Percentiles rank a stretch among this genome's conserved stretches.
phyloP scores from a whole-genome alignment of 2,113 vertebrate species.

The Desmodus rotundus region DNA sequence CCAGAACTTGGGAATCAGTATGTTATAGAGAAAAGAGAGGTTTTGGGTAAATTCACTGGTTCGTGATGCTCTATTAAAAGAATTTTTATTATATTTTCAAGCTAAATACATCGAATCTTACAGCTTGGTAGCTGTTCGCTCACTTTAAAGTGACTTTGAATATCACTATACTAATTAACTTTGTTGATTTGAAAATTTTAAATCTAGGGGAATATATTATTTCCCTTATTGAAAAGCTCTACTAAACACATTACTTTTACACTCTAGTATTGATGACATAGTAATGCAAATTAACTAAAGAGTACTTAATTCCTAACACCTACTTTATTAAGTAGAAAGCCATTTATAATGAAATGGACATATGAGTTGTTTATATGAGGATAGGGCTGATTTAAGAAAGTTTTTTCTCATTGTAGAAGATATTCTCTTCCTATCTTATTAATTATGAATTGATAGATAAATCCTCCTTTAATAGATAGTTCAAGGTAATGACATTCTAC shows the following conservation, averaged over 20 bases:
- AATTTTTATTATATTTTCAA: not conserved
- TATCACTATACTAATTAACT: not conserved
- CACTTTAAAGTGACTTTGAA: not conserved
- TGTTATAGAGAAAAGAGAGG: not conserved
- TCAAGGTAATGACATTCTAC: not conserved
- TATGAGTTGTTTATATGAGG: not conserved
- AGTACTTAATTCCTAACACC: not conserved
- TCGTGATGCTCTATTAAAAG: not conserved
- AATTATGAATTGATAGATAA: constrained; percentile 26
- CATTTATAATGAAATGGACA: not conserved
- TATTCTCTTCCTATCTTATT: not conserved
- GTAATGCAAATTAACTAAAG: not conserved
- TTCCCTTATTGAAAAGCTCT: not conserved
- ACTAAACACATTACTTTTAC: not conserved
- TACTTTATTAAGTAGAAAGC: not conserved
- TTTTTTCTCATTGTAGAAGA: not conserved
- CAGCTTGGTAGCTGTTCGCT: not conserved
- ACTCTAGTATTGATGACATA: not conserved
- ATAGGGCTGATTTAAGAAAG: not conserved
- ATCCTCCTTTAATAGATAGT: not conserved
- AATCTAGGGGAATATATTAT: not conserved
- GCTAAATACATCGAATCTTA: not conserved
- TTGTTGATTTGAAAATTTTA: not conserved
- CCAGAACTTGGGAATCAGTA: not conserved
- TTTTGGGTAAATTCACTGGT: not conserved